phyloP scores from a whole-genome alignment of 2,888 invertebrate species.

The Muscina levida region DNA sequence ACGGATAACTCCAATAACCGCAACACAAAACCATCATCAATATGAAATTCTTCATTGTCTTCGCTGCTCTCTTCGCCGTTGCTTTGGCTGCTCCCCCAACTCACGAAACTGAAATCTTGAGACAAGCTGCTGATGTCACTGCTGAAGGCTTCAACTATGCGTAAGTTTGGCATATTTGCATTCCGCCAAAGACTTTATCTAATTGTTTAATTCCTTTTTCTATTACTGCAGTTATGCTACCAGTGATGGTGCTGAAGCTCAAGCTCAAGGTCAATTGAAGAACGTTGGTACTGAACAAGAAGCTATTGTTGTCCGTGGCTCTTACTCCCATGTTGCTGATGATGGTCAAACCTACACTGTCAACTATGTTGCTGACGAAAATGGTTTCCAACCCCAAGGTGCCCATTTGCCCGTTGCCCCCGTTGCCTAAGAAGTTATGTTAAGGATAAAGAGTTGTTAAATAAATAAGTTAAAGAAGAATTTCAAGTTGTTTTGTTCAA shows the following conservation, averaged over 20 bases:
- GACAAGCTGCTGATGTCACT: conserved; percentile 67
- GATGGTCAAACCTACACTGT: conserved; percentile 77
- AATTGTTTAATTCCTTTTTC: conserved; percentile 51
- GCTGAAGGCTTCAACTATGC: conserved; percentile 68
- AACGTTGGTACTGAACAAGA: too few relatives aligned
- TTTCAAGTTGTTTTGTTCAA: too few relatives aligned
- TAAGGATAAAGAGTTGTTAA: conserved; percentile 44
- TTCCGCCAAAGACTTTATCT: conserved; percentile 70
- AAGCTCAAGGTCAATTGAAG: conserved; percentile 69
- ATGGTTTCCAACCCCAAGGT: conserved; percentile 81
- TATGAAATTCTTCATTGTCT: too few relatives aligned
- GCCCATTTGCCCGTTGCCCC: too few relatives aligned
- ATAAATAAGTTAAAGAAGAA: too few relatives aligned
- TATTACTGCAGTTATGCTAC: conserved; percentile 64
- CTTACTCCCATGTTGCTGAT: too few relatives aligned
- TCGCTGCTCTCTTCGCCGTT: too few relatives aligned
- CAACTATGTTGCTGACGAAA: conserved; percentile 81
- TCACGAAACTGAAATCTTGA: too few relatives aligned
- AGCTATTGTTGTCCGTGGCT: conserved; percentile 70
- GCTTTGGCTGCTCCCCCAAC: conserved; percentile 50
- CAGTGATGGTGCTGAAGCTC: conserved; percentile 70
- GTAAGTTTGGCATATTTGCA: conserved; percentile 67
- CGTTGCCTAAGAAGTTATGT: conserved; percentile 67
- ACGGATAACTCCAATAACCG: too few relatives aligned
- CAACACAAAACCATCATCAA: too few relatives aligned